Conservation (phyloP, 1,140 invertebrate genomes). For the Drosophila truncata region DNA sequence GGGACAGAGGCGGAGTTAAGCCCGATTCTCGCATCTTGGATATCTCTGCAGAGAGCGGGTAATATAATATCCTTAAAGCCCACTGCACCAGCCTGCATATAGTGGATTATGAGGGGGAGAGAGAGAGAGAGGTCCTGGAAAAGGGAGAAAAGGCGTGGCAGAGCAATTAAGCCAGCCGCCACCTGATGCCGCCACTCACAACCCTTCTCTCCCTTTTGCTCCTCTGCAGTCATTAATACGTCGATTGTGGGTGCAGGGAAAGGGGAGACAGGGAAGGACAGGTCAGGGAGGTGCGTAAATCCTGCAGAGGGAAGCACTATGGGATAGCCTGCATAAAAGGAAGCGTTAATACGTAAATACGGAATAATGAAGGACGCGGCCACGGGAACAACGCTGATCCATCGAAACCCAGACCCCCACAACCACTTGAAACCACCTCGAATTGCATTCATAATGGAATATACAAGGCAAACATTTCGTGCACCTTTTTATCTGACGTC, state of each 20-base stretch:
- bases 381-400: neutral
- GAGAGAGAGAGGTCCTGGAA: too few species aligned
- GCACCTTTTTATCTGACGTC: too few species aligned
- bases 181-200: constrained; percentile 33
- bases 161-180: constrained; percentile 60
- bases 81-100: constrained; percentile 27
- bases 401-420: neutral
- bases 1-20: constrained; percentile 2
- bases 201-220: neutral
- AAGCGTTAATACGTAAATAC: constrained; percentile 72
- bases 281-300: constrained; percentile 23
- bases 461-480: constrained; percentile 64
- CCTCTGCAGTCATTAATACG: constrained; percentile 28
- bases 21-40: constrained; percentile 11
- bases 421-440: constrained; percentile 22
- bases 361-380: constrained; percentile 52
- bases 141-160: neutral
- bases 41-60: constrained; percentile 27
- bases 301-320: constrained; percentile 31
- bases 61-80: constrained; percentile 42
- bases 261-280: neutral
- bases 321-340: constrained; percentile 60
- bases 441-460: constrained; percentile 70
- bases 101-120: constrained; percentile 33
- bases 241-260: constrained; percentile 17